These are phyloP conservation scores for Schizopygopsis malacanthus DNA, from an alignment of 2,797 vertebrate genomes.

Conservation along the genomic window DNA sequence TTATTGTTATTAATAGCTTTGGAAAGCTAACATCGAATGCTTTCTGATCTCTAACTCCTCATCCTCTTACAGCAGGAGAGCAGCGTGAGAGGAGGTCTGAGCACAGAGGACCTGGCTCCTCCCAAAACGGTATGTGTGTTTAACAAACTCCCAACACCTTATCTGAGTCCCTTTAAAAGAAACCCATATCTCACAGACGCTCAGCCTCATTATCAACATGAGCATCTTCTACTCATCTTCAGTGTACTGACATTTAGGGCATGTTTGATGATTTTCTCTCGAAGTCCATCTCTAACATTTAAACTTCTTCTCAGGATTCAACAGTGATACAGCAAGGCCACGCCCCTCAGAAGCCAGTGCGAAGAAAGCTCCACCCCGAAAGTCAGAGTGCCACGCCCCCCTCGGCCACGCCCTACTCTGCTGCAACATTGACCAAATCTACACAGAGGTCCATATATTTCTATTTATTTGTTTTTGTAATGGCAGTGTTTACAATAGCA, in stretches of 20 bases:
- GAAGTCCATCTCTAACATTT: background rate
- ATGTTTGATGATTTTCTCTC: background rate
- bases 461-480: background rate
- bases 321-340: constrained; percentile 69
- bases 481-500: background rate
- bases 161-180: background rate
- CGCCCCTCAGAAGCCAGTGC: constrained; percentile 88
- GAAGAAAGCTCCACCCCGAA: constrained; percentile 88
- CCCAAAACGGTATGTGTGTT: constrained; percentile 81
- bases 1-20: background rate
- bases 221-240: background rate
- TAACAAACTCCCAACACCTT: background rate
- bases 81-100: constrained; percentile 35
- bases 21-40: background rate
- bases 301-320: constrained; percentile 75
- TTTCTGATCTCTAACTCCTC: constrained; percentile 61
- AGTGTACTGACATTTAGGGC: background rate
- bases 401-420: constrained; percentile 60
- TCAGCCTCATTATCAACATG: background rate
- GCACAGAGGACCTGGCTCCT: constrained; percentile 76
- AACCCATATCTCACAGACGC: background rate
- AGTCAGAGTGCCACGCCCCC: constrained; percentile 76
- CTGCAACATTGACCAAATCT: constrained; percentile 74
- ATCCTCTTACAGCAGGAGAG: constrained; percentile 81
- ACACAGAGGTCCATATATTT: constrained; percentile 80